phyloP scores from a whole-genome alignment of 2,888 invertebrate species.

The Dolichomitus sp. region DNA sequence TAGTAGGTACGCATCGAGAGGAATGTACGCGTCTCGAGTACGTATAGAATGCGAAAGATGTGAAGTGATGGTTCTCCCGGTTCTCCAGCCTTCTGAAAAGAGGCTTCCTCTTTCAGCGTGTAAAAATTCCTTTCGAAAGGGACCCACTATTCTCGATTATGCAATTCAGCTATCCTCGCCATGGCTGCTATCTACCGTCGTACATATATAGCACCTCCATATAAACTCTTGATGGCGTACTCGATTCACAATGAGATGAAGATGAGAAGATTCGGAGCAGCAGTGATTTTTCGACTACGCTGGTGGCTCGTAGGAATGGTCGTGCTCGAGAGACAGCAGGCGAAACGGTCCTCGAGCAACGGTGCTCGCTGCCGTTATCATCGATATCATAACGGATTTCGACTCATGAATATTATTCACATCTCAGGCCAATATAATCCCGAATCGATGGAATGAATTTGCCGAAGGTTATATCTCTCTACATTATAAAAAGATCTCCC shows the following conservation, averaged over 20 bases:
- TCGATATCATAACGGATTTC: slow-evolving; percentile 82
- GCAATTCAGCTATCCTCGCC: slow-evolving; percentile 53
- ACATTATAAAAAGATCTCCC: too few species aligned
- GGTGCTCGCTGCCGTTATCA: slow-evolving; percentile 71
- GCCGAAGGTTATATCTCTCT: slow-evolving; percentile 6
- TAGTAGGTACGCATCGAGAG: slow-evolving; percentile 15
- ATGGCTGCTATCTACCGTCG: background rate
- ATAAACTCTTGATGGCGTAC: slow-evolving; percentile 46
- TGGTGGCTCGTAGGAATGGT: slow-evolving; percentile 49
- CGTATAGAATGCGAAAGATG: slow-evolving; percentile 21
- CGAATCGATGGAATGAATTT: slow-evolving; percentile 78
- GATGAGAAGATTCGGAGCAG: slow-evolving; percentile 47
- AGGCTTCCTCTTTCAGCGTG: slow-evolving; percentile 15
- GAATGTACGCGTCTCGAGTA: slow-evolving; percentile 11
- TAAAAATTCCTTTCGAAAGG: slow-evolving; percentile 34
- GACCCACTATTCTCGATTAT: slow-evolving; percentile 45
- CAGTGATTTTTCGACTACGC: slow-evolving; percentile 79
- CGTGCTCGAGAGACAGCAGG: slow-evolving; percentile 51
- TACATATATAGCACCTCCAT: slow-evolving; percentile 26
- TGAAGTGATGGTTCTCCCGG: slow-evolving; percentile 11
- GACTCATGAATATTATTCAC: slow-evolving; percentile 84
- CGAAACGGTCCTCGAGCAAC: slow-evolving; percentile 15
- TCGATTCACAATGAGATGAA: slow-evolving; percentile 59
- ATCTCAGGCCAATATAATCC: slow-evolving; percentile 83
- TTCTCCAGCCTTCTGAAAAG: slow-evolving; percentile 19